Conservation (phyloP, 2,797 vertebrate species). For the Ctenopoma kingsleyae region DNA sequence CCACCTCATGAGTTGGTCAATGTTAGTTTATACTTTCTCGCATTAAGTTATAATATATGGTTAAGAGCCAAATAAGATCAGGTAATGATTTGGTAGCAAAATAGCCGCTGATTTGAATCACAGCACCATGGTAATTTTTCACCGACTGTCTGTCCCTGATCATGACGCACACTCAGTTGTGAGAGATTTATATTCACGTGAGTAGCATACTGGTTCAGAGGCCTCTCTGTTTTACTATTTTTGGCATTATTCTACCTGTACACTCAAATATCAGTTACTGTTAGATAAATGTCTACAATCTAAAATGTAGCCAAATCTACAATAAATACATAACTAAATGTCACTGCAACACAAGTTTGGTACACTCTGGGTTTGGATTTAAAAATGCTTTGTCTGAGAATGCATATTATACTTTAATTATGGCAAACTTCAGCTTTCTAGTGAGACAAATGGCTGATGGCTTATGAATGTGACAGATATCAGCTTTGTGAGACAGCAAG, state of each 20-base stretch:
- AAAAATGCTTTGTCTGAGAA: conserved; percentile 30
- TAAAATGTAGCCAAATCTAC: conserved; percentile 4
- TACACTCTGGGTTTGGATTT: conserved; percentile 24
- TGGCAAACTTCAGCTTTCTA: conserved; percentile 45
- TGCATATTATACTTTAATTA: conserved; percentile 38
- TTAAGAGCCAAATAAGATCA: background rate
- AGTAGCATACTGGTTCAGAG: background rate
- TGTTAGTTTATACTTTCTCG: background rate
- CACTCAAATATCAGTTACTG: background rate
- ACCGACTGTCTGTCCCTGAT: conserved; percentile 7
- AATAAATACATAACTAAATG: conserved; percentile 9
- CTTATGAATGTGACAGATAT: conserved; percentile 44
- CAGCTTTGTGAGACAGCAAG: conserved; percentile 46
- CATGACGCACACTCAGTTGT: conserved; percentile 11
- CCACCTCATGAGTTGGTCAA: background rate
- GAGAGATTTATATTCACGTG: background rate
- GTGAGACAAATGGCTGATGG: conserved; percentile 42
- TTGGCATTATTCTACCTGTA: conserved; percentile 7
- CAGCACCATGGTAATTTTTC: conserved; percentile 6
- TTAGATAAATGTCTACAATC: conserved; percentile 7
- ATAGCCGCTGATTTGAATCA: conserved; percentile 4
- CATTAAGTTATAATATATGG: background rate
- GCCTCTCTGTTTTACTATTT: background rate
- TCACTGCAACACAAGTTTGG: conserved; percentile 13
- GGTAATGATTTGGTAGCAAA: background rate